Evolutionary conservation across 2,113 vertebrate species (phyloP).

Genomic region (Callorhinus ursinus): DNA sequence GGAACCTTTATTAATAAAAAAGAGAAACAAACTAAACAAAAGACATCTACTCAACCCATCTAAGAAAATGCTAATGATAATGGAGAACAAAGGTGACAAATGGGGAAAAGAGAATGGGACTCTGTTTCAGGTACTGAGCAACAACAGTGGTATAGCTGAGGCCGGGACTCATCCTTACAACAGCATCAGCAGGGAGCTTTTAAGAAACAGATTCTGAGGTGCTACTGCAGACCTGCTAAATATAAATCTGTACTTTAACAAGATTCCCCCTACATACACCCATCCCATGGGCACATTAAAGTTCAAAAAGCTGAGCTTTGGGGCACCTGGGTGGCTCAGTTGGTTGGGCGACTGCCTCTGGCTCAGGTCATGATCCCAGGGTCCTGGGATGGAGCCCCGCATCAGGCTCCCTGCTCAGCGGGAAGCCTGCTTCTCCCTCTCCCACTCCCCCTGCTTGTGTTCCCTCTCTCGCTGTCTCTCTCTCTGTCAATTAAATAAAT

Average conservation of each 20-base stretch:
- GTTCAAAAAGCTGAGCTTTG: not conserved
- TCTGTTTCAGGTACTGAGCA: not conserved
- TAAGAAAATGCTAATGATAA: not conserved
- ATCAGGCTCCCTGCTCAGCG: too few relatives aligned
- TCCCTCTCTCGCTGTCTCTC: too few relatives aligned
- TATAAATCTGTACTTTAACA: not conserved
- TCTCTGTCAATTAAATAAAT: too few relatives aligned
- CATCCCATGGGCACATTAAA: not conserved
- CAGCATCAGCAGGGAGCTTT: not conserved
- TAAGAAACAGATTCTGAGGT: not conserved
- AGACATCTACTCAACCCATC: not conserved
- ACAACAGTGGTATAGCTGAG: not conserved
- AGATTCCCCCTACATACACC: not conserved
- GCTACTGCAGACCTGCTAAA: not conserved
- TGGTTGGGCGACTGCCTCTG: too few relatives aligned
- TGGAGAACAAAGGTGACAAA: not conserved
- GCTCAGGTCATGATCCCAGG: too few relatives aligned
- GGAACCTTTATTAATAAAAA: slow-evolving; percentile 89
- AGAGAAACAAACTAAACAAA: slow-evolving; percentile 76
- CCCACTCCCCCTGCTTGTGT: too few relatives aligned
- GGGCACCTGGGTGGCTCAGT: too few relatives aligned
- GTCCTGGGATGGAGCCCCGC: too few relatives aligned
- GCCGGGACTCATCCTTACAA: not conserved
- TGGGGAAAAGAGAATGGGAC: not conserved
- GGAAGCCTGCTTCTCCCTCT: too few relatives aligned